A percentile compares a stretch with the other conserved stretches of the same genome.
Evolutionary conservation across 2,113 vertebrate genomes (phyloP).

Genomic region (Scolopax mira): DNA sequence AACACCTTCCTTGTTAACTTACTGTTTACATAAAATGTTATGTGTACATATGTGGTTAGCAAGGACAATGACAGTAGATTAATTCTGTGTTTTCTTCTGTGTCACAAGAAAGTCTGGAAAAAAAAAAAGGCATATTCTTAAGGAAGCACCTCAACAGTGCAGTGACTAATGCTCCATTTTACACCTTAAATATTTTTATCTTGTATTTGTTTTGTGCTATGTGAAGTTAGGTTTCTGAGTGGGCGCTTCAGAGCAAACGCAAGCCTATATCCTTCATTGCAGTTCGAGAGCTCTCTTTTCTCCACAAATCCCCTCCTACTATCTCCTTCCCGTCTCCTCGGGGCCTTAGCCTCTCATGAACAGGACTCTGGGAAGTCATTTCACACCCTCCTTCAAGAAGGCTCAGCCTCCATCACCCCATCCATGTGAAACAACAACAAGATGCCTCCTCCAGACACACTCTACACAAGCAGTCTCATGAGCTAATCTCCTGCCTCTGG

Average conservation of each 20-base stretch:
- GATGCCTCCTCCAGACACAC: not conserved
- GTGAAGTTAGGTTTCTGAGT: not conserved
- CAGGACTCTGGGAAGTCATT: not conserved
- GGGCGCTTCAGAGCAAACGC: not conserved
- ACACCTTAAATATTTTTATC: constrained; percentile 3
- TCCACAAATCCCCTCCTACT: not conserved
- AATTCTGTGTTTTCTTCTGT: not conserved
- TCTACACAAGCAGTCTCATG: not conserved
- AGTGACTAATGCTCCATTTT: not conserved
- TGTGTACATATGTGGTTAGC: not conserved
- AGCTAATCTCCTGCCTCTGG: not conserved
- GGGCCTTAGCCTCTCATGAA: not conserved
- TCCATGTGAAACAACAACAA: not conserved
- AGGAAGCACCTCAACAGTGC: not conserved
- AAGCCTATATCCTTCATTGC: not conserved
- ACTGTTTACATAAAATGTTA: not conserved
- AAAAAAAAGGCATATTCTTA: not conserved
- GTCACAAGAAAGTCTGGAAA: not conserved
- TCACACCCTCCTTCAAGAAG: not conserved
- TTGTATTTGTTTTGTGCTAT: not conserved
- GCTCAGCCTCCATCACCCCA: not conserved
- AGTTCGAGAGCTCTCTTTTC: not conserved
- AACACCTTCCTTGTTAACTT: not conserved
- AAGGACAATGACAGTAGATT: not conserved
- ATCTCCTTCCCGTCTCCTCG: not conserved